Percentiles rank a stretch among this genome's conserved stretches.
These are phyloP conservation scores for Pseudorectes ferrugineus DNA, from an alignment of 2,113 vertebrate genomes.

Conservation along the genomic window DNA sequence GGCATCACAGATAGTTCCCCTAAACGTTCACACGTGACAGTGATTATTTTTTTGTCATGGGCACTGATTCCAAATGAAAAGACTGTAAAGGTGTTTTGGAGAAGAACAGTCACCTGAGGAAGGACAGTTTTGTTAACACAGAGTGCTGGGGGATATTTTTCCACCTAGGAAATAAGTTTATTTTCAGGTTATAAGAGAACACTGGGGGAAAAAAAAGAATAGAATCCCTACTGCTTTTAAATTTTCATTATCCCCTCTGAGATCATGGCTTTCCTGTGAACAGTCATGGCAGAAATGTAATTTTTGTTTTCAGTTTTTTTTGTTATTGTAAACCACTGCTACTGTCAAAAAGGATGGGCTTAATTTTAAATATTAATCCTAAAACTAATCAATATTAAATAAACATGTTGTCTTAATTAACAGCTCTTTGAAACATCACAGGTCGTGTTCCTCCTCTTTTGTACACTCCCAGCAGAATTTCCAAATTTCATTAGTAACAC, in stretches of 20 bases:
- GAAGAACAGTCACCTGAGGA: background rate
- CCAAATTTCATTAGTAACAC: constrained; percentile 44
- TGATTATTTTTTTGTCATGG: background rate
- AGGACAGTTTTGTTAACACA: background rate
- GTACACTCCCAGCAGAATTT: constrained; percentile 43
- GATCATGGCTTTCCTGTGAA: background rate
- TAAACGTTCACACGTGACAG: background rate
- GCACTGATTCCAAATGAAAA: background rate
- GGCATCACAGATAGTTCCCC: background rate
- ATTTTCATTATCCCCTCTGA: background rate
- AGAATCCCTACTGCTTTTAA: background rate
- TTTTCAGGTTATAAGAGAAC: background rate
- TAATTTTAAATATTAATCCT: constrained; percentile 14
- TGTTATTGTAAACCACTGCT: background rate
- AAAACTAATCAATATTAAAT: constrained; percentile 50
- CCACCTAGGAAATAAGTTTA: background rate
- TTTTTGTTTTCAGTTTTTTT: background rate
- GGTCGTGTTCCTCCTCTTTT: constrained; percentile 17
- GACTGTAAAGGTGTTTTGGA: background rate
- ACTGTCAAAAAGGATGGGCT: background rate
- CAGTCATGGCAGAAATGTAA: background rate
- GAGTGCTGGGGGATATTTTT: background rate
- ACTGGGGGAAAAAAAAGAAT: fast-evolving
- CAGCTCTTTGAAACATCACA: constrained; percentile 44
- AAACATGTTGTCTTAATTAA: constrained; percentile 56